phyloP scores from a whole-genome alignment of 1,140 invertebrate species.

The Trichoplusia ni region DNA sequence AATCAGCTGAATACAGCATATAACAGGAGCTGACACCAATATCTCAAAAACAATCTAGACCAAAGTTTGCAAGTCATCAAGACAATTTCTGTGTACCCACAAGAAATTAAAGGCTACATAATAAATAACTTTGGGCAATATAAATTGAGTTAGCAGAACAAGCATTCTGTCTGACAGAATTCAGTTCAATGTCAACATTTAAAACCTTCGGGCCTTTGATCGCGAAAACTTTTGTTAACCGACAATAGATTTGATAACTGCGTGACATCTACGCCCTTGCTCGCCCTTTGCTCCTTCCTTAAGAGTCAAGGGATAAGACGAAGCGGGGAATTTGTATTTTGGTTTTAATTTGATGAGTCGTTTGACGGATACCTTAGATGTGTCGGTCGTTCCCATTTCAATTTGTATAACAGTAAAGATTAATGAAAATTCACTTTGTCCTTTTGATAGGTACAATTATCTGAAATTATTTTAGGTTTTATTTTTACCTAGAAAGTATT shows the following conservation, averaged over 20 bases:
- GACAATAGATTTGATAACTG: conserved; percentile 18
- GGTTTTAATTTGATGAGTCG: background rate
- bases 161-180: background rate
- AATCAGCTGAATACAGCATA: too few relatives aligned
- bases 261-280: background rate
- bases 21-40: too few relatives aligned
- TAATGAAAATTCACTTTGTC: too few relatives aligned
- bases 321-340: background rate
- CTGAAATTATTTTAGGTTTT: too few relatives aligned
- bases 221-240: conserved; percentile 1
- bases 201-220: conserved; percentile 16
- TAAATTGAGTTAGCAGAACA: conserved; percentile 7
- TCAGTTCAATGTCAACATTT: conserved; percentile 21
- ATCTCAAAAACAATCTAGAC: background rate
- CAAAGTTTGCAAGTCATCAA: background rate
- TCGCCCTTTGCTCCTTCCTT: background rate
- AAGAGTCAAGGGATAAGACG: background rate
- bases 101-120: background rate
- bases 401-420: too few relatives aligned
- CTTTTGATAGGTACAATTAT: too few relatives aligned
- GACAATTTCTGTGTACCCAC: background rate
- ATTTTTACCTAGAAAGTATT: too few relatives aligned
- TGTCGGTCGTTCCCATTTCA: too few relatives aligned
- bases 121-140: conserved; percentile 16
- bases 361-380: too few relatives aligned